phyloP scores from a whole-genome alignment of 2,797 vertebrate genomes.

The Schizopygopsis malacanthus region DNA sequence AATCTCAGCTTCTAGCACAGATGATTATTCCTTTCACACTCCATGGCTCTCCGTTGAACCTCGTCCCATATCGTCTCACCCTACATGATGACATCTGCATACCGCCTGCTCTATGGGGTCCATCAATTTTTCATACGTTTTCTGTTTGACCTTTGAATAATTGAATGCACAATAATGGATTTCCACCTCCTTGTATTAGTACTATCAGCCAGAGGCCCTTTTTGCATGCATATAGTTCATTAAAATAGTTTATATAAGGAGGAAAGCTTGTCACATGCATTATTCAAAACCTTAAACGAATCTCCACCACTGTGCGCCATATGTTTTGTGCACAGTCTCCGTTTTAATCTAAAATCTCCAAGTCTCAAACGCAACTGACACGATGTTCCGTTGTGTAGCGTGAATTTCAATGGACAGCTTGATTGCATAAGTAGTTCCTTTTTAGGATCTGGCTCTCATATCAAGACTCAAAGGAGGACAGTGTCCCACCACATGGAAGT shows the following conservation, averaged over 20 bases:
- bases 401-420: conserved; percentile 37
- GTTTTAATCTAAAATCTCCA: conserved; percentile 50
- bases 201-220: conserved; percentile 21
- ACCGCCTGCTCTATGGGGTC: conserved; percentile 33
- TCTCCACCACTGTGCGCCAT: conserved; percentile 63
- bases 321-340: conserved; percentile 67
- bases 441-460: conserved; percentile 5
- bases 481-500: not conserved
- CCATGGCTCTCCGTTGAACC: conserved; percentile 13
- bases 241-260: conserved; percentile 51
- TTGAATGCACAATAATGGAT: conserved; percentile 54
- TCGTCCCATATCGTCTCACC: conserved; percentile 27
- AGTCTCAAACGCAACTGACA: conserved; percentile 56
- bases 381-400: conserved; percentile 10
- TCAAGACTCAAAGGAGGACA: not conserved
- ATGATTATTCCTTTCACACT: conserved; percentile 26
- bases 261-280: conserved; percentile 65
- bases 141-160: conserved; percentile 62
- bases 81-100: conserved; percentile 49
- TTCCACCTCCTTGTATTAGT: conserved; percentile 34
- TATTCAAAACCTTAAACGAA: conserved; percentile 72
- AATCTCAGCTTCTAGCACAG: not conserved
- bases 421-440: conserved; percentile 30
- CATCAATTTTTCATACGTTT: conserved; percentile 45
- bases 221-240: conserved; percentile 56